These are phyloP conservation scores for Globicephala melas DNA, from an alignment of 2,113 vertebrate species.

Conservation along the genomic window DNA sequence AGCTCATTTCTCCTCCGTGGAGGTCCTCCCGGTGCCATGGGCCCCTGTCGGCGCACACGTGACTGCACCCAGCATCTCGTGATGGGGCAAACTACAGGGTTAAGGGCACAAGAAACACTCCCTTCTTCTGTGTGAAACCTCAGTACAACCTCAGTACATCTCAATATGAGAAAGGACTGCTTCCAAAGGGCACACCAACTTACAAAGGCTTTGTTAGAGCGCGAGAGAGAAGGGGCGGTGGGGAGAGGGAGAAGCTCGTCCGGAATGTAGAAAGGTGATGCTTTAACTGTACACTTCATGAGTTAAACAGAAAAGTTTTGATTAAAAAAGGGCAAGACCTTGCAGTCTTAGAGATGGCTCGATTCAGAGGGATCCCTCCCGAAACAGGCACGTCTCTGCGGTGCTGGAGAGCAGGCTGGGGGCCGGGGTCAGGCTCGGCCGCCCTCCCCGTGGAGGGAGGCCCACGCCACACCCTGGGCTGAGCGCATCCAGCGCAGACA, in stretches of 20 bases:
- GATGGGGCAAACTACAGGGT: slow-evolving; percentile 63
- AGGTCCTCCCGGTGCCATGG: rapidly evolving
- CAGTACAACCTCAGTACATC: slow-evolving; percentile 81
- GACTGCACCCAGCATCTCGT: slow-evolving; percentile 64
- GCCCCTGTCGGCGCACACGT: slow-evolving; percentile 36
- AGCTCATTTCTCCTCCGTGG: background rate
- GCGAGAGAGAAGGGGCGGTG: background rate
- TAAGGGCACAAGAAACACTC: slow-evolving; percentile 83
- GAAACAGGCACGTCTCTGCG: slow-evolving; percentile 68
- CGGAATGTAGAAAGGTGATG: slow-evolving; percentile 86
- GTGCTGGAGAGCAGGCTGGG: slow-evolving; percentile 64
- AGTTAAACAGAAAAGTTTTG: slow-evolving; percentile 82
- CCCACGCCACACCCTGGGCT: background rate
- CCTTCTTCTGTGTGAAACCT: slow-evolving; percentile 79
- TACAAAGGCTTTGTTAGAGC: slow-evolving; percentile 78
- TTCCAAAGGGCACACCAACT: slow-evolving; percentile 78
- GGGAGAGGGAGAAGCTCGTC: slow-evolving; percentile 75
- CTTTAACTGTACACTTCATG: slow-evolving; percentile 75
- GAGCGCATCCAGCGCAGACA: slow-evolving; percentile 80
- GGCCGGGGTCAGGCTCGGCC: background rate
- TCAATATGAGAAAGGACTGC: slow-evolving; percentile 89
- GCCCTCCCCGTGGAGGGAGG: background rate
- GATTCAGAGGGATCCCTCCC: slow-evolving; percentile 81
- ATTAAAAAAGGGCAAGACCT: slow-evolving; percentile 80
- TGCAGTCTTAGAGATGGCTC: slow-evolving; percentile 85